phyloP scores from a whole-genome alignment of 2,797 vertebrate genomes.

The Enteromius paludinosus region DNA sequence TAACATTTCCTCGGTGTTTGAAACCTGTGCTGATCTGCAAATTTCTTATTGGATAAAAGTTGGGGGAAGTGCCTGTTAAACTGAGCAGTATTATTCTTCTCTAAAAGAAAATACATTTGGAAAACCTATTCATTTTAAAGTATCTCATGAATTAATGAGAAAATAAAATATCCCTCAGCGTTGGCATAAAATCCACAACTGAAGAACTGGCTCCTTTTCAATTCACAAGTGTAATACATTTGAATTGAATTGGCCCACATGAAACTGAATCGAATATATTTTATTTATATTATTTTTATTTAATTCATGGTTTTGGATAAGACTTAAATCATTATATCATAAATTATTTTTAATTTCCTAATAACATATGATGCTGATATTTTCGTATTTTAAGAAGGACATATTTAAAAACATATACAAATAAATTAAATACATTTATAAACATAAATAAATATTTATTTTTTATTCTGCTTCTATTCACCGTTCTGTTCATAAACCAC shows the following conservation, averaged over 20 bases:
- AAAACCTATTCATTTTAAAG: constrained; percentile 31
- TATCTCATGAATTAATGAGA: constrained; percentile 34
- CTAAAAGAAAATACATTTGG: constrained; percentile 11
- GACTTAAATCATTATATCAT: not conserved
- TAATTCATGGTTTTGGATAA: not conserved
- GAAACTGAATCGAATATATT: not conserved
- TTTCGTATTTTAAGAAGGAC: too few species aligned
- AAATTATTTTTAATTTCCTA: not conserved
- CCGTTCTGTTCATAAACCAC: not conserved
- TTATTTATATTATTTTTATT: not conserved
- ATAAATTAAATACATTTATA: too few species aligned
- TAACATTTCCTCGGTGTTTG: not conserved
- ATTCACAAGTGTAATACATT: constrained; percentile 7
- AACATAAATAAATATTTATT: too few species aligned
- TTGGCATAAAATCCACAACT: constrained; percentile 6
- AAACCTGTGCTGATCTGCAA: not conserved
- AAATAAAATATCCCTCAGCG: constrained; percentile 24
- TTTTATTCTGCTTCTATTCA: not conserved
- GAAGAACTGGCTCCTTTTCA: constrained; percentile 17
- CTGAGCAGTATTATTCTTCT: not conserved
- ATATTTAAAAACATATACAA: too few species aligned
- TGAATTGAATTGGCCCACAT: not conserved
- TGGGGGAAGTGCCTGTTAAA: not conserved
- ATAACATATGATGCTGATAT: too few species aligned
- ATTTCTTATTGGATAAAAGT: constrained; percentile 5